Conservation (phyloP, 2,888 invertebrate genomes). For the Sipunculus nudus region DNA sequence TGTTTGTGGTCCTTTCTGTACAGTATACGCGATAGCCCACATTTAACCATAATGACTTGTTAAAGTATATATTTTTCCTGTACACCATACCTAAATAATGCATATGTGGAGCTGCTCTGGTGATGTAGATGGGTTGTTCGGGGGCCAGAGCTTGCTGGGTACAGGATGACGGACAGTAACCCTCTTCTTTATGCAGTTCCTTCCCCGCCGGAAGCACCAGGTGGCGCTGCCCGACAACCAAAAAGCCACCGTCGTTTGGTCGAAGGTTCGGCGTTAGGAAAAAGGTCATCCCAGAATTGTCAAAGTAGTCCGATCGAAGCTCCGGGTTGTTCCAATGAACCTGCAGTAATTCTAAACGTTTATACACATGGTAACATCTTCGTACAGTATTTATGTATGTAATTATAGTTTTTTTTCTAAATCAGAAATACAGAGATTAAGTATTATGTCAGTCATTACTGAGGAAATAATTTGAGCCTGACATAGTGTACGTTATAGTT, state of each 20-base stretch:
- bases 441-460: too few species aligned
- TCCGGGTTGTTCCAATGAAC: conserved; percentile 27
- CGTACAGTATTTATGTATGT: too few species aligned
- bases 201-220: conserved; percentile 10
- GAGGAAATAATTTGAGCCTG: too few species aligned
- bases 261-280: conserved; percentile 8
- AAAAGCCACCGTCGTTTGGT: conserved; percentile 4
- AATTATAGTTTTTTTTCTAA: too few species aligned
- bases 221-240: background rate
- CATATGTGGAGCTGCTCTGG: conserved; percentile 6
- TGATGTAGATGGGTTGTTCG: background rate
- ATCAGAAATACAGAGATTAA: too few species aligned
- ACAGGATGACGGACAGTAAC: background rate
- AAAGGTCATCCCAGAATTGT: conserved; percentile 18
- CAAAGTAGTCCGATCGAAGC: background rate
- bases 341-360: too few species aligned
- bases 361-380: too few species aligned
- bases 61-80: too few species aligned
- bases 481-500: too few species aligned
- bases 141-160: background rate
- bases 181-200: background rate
- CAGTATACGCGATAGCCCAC: too few species aligned
- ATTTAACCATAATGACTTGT: too few species aligned
- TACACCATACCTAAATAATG: conserved; percentile 12
- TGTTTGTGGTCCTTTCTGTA: too few species aligned